phyloP scores from a whole-genome alignment of 2,113 vertebrate genomes.

The Erythrocercus mccallii region DNA sequence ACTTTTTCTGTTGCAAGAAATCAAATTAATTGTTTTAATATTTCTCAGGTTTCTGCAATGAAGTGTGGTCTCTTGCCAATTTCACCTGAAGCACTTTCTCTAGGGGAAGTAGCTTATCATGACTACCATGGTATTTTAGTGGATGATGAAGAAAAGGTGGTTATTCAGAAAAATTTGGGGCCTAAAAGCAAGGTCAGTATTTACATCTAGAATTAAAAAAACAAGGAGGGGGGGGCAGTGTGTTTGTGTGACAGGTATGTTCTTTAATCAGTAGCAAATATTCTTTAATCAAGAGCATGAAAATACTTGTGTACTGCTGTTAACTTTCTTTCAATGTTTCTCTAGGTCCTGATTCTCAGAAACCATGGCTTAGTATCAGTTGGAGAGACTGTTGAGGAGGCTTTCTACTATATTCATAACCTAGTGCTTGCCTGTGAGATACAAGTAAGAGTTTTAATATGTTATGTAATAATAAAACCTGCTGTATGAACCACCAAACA shows the following conservation, averaged over 20 bases:
- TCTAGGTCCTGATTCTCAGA: constrained; percentile 92
- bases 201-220: neutral
- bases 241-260: neutral
- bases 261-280: neutral
- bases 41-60: constrained; percentile 92
- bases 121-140: constrained; percentile 96
- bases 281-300: neutral
- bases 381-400: constrained; percentile 94
- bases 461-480: neutral
- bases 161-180: constrained; percentile 93
- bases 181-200: constrained; percentile 91
- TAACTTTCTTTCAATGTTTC: neutral
- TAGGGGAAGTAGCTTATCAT: constrained; percentile 93
- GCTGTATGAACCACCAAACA: neutral
- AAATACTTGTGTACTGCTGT: neutral
- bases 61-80: constrained; percentile 95
- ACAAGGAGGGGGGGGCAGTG: neutral
- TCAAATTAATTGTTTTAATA: neutral
- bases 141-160: constrained; percentile 85
- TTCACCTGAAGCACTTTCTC: constrained; percentile 90
- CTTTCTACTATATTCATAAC: constrained; percentile 96
- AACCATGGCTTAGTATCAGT: constrained; percentile 93
- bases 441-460: constrained; percentile 81
- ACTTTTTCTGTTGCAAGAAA: neutral
- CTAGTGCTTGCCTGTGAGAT: constrained; percentile 96